phyloP scores from a whole-genome alignment of 2,113 vertebrate genomes.

The Corvus hawaiiensis region DNA sequence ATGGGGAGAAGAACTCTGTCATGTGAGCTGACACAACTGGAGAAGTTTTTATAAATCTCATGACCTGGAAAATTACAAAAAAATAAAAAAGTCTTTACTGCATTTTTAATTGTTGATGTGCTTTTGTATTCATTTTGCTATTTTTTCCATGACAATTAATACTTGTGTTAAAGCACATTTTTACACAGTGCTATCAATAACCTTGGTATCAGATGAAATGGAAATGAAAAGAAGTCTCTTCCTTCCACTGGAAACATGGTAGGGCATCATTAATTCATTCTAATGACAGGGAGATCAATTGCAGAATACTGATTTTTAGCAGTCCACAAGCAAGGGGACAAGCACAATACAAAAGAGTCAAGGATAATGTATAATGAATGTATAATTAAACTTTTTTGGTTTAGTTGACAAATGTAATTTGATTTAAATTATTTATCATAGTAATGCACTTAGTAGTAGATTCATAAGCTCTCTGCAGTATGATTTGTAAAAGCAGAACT shows the following conservation, averaged over 20 bases:
- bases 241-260: background rate
- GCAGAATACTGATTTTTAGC: background rate
- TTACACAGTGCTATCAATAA: background rate
- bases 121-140: background rate
- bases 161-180: background rate
- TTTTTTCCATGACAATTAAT: background rate
- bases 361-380: background rate
- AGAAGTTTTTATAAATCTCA: background rate
- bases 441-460: background rate
- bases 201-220: background rate
- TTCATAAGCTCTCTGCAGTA: background rate
- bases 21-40: fast-evolving
- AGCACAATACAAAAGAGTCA: background rate
- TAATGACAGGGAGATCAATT: background rate
- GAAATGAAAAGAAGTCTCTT: background rate
- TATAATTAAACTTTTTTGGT: background rate
- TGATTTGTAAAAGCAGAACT: background rate
- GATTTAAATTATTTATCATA: conserved; percentile 38
- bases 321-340: background rate
- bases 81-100: background rate
- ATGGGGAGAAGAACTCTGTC: background rate
- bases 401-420: conserved; percentile 28
- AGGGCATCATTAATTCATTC: background rate
- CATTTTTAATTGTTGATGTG: background rate
- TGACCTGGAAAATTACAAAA: background rate